Conservation (phyloP, 2,888 invertebrate species). For the Graphium colonna region DNA sequence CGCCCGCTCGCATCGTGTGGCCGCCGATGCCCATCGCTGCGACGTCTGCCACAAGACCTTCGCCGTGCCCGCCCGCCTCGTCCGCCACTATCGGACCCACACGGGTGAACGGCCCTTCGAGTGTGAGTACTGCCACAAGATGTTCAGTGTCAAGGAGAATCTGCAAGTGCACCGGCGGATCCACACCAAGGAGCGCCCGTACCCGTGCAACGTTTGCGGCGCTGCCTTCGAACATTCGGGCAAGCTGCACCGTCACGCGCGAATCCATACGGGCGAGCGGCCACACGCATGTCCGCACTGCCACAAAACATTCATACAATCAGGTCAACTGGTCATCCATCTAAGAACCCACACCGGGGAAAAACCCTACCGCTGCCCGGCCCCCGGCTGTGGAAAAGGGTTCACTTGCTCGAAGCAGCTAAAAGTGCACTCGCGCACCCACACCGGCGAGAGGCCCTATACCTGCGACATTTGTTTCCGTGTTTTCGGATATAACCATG, state of each 20-base stretch:
- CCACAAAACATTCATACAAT: constrained; percentile 94
- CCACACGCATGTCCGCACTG: constrained; percentile 94
- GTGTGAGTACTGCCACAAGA: constrained; percentile 95
- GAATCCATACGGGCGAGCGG: constrained; percentile 94
- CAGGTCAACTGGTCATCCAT: constrained; percentile 94
- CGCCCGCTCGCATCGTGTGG: constrained; percentile 68
- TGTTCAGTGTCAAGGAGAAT: constrained; percentile 95
- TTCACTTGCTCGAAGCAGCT: constrained; percentile 95
- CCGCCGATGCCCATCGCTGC: constrained; percentile 90
- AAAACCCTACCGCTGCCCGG: constrained; percentile 90
- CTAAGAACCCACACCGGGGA: constrained; percentile 92
- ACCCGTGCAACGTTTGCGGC: constrained; percentile 93
- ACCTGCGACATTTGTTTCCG: constrained; percentile 95
- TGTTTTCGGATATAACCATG: constrained; percentile 95
- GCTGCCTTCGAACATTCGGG: constrained; percentile 95
- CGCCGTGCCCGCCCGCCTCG: constrained; percentile 92
- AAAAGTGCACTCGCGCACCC: constrained; percentile 94
- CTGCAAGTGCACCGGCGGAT: constrained; percentile 93
- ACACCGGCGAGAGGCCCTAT: constrained; percentile 94
- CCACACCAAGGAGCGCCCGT: constrained; percentile 94
- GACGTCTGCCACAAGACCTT: constrained; percentile 95
- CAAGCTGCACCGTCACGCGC: constrained; percentile 93
- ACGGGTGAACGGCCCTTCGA: constrained; percentile 95
- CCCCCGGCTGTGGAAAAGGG: constrained; percentile 91
- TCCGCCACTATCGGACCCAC: constrained; percentile 92